These are phyloP conservation scores for Hermodice carunculata DNA, from an alignment of 2,888 invertebrate species.

Conservation along the genomic window DNA sequence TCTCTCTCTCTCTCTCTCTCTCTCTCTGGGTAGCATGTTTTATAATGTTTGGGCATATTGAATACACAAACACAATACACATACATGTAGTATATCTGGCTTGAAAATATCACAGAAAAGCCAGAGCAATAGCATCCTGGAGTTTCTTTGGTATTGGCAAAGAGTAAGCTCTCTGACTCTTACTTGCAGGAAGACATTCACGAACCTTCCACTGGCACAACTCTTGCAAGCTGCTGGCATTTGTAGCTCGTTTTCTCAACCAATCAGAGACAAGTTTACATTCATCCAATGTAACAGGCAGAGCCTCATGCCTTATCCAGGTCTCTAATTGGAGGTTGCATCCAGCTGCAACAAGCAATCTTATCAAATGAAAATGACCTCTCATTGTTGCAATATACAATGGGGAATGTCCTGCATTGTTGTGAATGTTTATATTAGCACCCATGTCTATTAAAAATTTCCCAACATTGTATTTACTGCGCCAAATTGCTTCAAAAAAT, in stretches of 20 bases:
- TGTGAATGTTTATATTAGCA: constrained; percentile 49
- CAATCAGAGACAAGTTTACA: constrained; percentile 34
- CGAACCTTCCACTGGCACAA: constrained; percentile 41
- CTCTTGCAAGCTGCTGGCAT: constrained; percentile 41
- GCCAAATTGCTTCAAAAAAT: constrained; percentile 55
- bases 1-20: no score
- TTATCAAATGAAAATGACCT: constrained; percentile 42
- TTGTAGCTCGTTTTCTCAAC: constrained; percentile 36
- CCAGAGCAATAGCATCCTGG: constrained; percentile 12
- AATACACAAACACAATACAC: no score
- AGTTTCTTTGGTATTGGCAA: constrained; percentile 14
- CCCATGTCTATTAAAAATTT: constrained; percentile 50
- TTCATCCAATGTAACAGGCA: constrained; percentile 40
- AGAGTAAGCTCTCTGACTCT: neutral
- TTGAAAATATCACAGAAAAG: no score
- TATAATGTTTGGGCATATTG: no score
- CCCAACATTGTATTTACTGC: constrained; percentile 51
- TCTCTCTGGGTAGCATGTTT: no score
- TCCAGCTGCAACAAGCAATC: constrained; percentile 50
- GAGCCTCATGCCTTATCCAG: constrained; percentile 45
- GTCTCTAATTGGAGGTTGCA: constrained; percentile 48
- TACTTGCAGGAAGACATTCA: constrained; percentile 4
- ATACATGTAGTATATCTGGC: no score
- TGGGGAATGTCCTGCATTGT: constrained; percentile 46
- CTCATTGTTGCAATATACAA: constrained; percentile 52